A percentile compares a stretch with the other conserved stretches of the same genome.
These are phyloP conservation scores for Mycteria americana DNA, from an alignment of 2,797 vertebrate species.

Conservation along the genomic window DNA sequence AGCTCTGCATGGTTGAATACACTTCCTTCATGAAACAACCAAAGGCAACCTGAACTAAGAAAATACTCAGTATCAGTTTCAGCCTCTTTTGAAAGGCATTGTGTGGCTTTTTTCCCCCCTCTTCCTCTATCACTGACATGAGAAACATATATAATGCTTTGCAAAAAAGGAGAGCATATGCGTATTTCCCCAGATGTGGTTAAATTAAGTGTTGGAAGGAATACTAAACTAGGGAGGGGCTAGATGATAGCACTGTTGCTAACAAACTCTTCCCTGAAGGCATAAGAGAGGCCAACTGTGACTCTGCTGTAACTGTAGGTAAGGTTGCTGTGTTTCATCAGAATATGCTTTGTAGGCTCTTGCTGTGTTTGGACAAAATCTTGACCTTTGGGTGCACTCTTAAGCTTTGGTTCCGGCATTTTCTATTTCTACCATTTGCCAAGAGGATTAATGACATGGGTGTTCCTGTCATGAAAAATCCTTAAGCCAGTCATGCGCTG, in stretches of 20 bases:
- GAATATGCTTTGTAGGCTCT: background rate
- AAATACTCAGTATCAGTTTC: background rate
- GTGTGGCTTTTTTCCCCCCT: background rate
- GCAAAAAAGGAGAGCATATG: background rate
- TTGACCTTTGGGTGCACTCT: background rate
- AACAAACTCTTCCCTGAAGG: background rate
- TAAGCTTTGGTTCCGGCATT: background rate
- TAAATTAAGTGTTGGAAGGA: background rate
- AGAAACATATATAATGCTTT: background rate
- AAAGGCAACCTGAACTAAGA: background rate
- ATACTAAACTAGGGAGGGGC: background rate
- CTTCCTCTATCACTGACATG: background rate
- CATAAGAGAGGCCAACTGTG: background rate
- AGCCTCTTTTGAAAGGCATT: background rate
- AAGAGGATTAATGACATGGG: background rate
- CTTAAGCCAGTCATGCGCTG: background rate
- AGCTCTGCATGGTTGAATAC: background rate
- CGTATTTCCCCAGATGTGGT: background rate
- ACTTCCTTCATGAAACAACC: background rate
- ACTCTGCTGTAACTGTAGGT: background rate
- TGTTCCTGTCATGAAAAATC: background rate
- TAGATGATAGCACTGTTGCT: background rate
- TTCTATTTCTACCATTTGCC: background rate
- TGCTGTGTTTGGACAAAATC: background rate
- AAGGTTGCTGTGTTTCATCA: background rate